Evolutionary conservation across 2,113 vertebrate genomes (phyloP), one percentile per base, ranked within the genome.

Genomic region (Taurulus bubalis): DNA sequence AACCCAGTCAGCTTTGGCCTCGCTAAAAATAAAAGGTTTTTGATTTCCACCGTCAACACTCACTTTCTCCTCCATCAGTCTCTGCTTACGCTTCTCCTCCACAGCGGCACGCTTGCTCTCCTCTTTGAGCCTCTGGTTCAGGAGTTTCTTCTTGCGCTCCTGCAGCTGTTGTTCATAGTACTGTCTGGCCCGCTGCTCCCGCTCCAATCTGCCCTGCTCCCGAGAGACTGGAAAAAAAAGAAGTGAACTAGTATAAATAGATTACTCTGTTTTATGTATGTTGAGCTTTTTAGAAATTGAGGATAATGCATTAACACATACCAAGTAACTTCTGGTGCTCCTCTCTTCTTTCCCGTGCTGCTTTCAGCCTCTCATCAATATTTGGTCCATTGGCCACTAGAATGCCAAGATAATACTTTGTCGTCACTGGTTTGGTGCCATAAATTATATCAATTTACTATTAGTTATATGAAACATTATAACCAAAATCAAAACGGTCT

Each of bases 81-180:
- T 94, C 92, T 97, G 96, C 67, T 92, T 96, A 71, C 98, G 94
- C 78, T 99, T 99, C 79, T 98, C 97, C 75, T 98, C 97, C 79
- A 99, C 98, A 0, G 97, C 97, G 9, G 94, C 91, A 32, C 96
- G 92, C 82, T 97, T 95, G 80, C 89, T 95, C 80, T 98, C 97
- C 87, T 98, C 97, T 80, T 94, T 97, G 55, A 95, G 74, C 70
- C 97, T 90, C 83, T 98, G 97, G 80, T 98, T 96, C 90, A 95
- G 96, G 2, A 99, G 89, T 73, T 95, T 98, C 92, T 94, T 97
- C 80, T 91, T 96, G 47, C 97, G 95, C n/a, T 97, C 96, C 73
- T 97, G 96, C 63, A 99, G 88, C 79, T 97, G 98, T 82, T 96
- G 97, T 67, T 97, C 96, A 20, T 98, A 95, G 92, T 96, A 96